phyloP scores from a whole-genome alignment of 2,888 invertebrate genomes.

The Panzeria rudis region DNA sequence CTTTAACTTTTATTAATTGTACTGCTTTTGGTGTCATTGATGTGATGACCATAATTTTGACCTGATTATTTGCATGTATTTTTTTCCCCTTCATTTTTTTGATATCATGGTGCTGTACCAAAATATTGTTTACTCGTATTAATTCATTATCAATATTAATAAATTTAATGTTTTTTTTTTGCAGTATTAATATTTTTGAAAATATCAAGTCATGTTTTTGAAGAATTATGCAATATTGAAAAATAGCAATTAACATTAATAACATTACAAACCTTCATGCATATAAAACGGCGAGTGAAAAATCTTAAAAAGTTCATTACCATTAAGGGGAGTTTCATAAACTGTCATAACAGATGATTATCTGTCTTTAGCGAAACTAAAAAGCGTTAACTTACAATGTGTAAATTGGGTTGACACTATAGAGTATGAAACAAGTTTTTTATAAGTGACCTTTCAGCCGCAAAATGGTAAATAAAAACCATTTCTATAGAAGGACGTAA shows the following conservation, averaged over 20 bases:
- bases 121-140: slow-evolving; percentile 21
- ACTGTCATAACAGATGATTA: not conserved
- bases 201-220: slow-evolving; percentile 56
- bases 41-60: slow-evolving; percentile 65
- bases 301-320: slow-evolving; percentile 56
- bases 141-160: slow-evolving; percentile 46
- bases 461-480: not conserved
- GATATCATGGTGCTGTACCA: slow-evolving; percentile 1
- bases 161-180: slow-evolving; percentile 16
- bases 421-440: not conserved
- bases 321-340: slow-evolving; percentile 43
- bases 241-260: slow-evolving; percentile 49
- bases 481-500: not conserved
- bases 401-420: not conserved
- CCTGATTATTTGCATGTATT: slow-evolving; percentile 38
- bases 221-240: slow-evolving; percentile 55
- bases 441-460: not conserved
- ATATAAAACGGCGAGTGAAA: not conserved
- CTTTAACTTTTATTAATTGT: slow-evolving; percentile 6
- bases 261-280: slow-evolving; percentile 7
- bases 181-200: slow-evolving; percentile 12
- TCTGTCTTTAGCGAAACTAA: not conserved
- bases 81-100: slow-evolving; percentile 15
- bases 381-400: not conserved
- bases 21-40: slow-evolving; percentile 63